These are phyloP conservation scores for Charadrius vociferus DNA, from an alignment of 2,113 vertebrate species.

Conservation along the genomic window DNA sequence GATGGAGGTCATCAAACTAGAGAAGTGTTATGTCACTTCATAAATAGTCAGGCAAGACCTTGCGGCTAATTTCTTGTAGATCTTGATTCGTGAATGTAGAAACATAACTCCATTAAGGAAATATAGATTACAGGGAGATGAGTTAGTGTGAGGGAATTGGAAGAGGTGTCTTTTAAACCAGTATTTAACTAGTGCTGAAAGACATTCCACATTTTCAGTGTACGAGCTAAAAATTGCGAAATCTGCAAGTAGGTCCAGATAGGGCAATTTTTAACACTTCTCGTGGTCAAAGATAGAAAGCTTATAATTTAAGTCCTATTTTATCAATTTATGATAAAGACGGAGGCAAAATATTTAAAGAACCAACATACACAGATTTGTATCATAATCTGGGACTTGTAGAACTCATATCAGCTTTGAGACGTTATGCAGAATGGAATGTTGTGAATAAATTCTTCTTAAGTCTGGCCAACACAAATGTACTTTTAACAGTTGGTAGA, in stretches of 20 bases:
- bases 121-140: neutral
- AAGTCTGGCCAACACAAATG: constrained; percentile 32
- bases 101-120: neutral
- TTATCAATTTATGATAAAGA: neutral
- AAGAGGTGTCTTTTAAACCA: neutral
- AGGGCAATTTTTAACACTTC: neutral
- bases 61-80: neutral
- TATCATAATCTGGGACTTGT: neutral
- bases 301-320: neutral
- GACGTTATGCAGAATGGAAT: neutral
- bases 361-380: neutral
- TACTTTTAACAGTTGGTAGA: constrained; percentile 39
- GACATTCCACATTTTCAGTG: neutral
- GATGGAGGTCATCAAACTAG: neutral
- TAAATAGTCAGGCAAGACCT: neutral
- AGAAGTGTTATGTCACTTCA: neutral
- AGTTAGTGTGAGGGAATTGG: neutral
- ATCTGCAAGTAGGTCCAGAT: neutral
- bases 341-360: neutral
- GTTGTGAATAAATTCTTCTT: constrained; percentile 40
- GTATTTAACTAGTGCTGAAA: neutral
- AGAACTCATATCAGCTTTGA: neutral
- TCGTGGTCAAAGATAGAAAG: neutral
- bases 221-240: neutral
- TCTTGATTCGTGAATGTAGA: neutral